Conservation (phyloP, 2,888 invertebrate genomes). For the Ophion slaviceki region DNA sequence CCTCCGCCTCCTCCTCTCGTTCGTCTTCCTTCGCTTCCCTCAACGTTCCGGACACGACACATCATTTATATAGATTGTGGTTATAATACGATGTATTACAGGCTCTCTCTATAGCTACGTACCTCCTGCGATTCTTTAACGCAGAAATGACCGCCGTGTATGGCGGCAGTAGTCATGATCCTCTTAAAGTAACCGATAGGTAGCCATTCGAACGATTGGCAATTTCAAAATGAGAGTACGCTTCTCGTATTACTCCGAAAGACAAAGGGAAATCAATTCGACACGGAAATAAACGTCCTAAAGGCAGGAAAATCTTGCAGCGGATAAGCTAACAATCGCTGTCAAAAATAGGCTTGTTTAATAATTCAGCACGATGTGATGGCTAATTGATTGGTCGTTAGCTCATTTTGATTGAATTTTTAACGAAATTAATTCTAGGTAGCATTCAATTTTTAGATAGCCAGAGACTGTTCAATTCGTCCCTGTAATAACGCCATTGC, state of each 20-base stretch:
- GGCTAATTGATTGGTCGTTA: background rate
- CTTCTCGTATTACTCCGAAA: background rate
- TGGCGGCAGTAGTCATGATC: background rate
- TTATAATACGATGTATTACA: constrained; percentile 24
- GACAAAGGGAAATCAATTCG: background rate
- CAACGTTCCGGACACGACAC: constrained; percentile 84
- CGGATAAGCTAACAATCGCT: background rate
- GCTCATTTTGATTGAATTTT: constrained; percentile 10
- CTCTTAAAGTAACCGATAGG: background rate
- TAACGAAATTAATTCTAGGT: background rate
- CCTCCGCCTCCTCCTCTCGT: constrained; percentile 87
- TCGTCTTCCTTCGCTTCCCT: constrained; percentile 88
- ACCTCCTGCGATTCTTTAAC: constrained; percentile 31
- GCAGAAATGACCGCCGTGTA: constrained; percentile 5
- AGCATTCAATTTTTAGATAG: background rate
- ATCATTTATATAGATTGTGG: constrained; percentile 24
- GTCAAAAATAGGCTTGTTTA: background rate
- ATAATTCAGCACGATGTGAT: background rate
- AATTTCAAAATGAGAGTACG: background rate
- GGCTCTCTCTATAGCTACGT: background rate
- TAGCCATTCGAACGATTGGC: background rate
- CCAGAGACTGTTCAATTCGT: constrained; percentile 34
- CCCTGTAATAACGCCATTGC: constrained; percentile 56
- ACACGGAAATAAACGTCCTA: background rate
- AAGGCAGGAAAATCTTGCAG: background rate